Percentiles rank a stretch among this genome's conserved stretches.
Conservation (phyloP, 2,888 invertebrate species). For the Oscheius sp. region DNA sequence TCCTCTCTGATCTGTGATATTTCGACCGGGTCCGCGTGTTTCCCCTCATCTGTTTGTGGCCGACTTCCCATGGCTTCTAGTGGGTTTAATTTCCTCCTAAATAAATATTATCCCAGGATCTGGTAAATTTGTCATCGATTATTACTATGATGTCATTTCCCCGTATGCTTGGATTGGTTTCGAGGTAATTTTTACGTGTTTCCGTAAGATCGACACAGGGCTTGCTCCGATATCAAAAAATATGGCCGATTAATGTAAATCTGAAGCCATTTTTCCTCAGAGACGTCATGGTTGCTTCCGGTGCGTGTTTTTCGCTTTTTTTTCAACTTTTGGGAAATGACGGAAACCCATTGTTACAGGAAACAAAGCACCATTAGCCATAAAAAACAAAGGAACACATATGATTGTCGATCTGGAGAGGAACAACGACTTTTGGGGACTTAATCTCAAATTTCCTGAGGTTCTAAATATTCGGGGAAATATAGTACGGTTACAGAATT, state of each 20-base stretch:
- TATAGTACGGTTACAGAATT: constrained; percentile 4
- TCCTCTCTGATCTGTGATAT: background rate
- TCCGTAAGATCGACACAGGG: constrained; percentile 59
- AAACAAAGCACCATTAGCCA: constrained; percentile 74
- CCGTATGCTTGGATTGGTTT: constrained; percentile 76
- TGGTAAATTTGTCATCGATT: constrained; percentile 28
- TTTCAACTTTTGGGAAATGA: background rate
- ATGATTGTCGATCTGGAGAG: constrained; percentile 73
- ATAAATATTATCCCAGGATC: background rate
- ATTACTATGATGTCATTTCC: constrained; percentile 76
- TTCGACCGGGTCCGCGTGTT: background rate
- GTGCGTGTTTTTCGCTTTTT: constrained; percentile 22
- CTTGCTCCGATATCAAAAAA: constrained; percentile 70
- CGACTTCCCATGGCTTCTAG: background rate
- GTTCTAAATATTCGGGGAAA: background rate
- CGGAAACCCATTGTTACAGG: constrained; percentile 37
- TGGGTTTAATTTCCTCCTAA: background rate
- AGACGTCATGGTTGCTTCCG: constrained; percentile 74
- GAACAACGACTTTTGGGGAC: constrained; percentile 72
- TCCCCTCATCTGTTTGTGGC: background rate
- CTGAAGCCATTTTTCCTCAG: constrained; percentile 75
- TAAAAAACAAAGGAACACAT: constrained; percentile 74
- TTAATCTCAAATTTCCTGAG: constrained; percentile 73
- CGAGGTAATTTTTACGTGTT: constrained; percentile 71
- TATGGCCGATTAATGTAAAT: constrained; percentile 75